Percentiles rank a stretch among this genome's conserved stretches.
Evolutionary conservation across 2,113 vertebrate species (phyloP).

Genomic region (Ictalurus punctatus): DNA sequence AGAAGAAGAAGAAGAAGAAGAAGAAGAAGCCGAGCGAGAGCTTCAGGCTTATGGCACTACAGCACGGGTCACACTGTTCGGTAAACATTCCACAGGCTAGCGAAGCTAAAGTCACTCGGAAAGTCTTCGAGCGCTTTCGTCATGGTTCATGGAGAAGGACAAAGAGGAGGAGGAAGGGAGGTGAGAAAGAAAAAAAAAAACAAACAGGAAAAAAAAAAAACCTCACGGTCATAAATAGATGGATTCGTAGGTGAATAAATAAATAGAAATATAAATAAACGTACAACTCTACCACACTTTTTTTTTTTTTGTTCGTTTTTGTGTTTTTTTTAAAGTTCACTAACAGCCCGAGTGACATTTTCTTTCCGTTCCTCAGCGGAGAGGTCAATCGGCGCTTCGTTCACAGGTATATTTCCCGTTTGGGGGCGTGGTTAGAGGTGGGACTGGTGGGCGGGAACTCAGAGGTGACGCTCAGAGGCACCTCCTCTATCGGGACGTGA

Average conservation of each 20-base stretch:
- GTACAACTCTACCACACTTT: slow-evolving; percentile 51
- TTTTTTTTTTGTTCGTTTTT: background rate
- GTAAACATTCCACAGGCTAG: slow-evolving; percentile 73
- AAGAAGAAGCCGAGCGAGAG: slow-evolving; percentile 48
- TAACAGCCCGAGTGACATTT: slow-evolving; percentile 56
- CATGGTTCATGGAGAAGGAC: background rate
- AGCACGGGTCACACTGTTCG: slow-evolving; percentile 71
- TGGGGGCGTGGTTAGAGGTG: slow-evolving; percentile 85
- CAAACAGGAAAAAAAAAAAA: slow-evolving; percentile 49
- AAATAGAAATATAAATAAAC: slow-evolving; percentile 73
- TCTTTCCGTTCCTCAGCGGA: slow-evolving; percentile 6
- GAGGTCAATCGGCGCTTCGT: slow-evolving; percentile 49
- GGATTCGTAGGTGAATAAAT: slow-evolving; percentile 61
- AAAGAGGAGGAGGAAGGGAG: background rate
- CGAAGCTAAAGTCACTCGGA: slow-evolving; percentile 65
- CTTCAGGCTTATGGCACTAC: slow-evolving; percentile 73
- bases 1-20: slow-evolving; percentile 4
- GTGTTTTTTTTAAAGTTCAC: slow-evolving; percentile 18
- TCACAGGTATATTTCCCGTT: slow-evolving; percentile 99
- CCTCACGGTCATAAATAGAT: slow-evolving; percentile 51
- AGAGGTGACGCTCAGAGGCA: slow-evolving; percentile 93
- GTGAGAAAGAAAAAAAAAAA: slow-evolving; percentile 19
- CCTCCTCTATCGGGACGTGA: slow-evolving; percentile 96
- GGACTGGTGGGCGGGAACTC: slow-evolving; percentile 91
- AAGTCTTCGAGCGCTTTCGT: background rate